Evolutionary conservation across 1,140 invertebrate genomes (phyloP).

Genomic region (Anoplolepis gracilipes): DNA sequence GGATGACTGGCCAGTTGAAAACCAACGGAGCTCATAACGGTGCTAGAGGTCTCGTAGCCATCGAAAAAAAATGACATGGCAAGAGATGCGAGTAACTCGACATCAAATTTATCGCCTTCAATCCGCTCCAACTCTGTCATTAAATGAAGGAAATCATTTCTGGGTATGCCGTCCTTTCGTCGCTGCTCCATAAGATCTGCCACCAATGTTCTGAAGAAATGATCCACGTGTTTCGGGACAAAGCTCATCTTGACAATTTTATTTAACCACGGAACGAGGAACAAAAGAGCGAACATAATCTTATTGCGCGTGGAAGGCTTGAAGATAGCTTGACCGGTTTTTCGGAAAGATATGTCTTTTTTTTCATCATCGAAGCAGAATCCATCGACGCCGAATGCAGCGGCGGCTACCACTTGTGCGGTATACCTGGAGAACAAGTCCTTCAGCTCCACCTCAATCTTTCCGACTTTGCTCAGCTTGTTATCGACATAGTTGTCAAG

Average conservation of each 20-base stretch:
- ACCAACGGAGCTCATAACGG: conserved; percentile 86
- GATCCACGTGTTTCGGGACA: not conserved
- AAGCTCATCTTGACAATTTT: not conserved
- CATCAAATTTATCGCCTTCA: conserved; percentile 71
- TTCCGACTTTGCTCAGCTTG: conserved; percentile 21
- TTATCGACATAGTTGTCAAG: conserved; percentile 58
- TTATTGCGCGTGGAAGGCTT: not conserved
- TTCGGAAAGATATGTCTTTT: not conserved
- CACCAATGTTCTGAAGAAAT: not conserved
- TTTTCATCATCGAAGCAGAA: conserved; percentile 64
- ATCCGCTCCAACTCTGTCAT: conserved; percentile 70
- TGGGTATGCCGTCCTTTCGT: not conserved
- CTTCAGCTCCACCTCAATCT: conserved; percentile 75
- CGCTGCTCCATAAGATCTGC: conserved; percentile 11
- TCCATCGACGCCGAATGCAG: conserved; percentile 48
- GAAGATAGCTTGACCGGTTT: not conserved
- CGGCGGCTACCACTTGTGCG: conserved; percentile 84
- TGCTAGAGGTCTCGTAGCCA: conserved; percentile 83
- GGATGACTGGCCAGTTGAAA: conserved; percentile 88
- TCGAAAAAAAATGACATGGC: conserved; percentile 88
- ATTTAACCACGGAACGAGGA: not conserved
- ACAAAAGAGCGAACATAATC: not conserved
- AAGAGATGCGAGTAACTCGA: conserved; percentile 76
- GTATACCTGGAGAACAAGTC: conserved; percentile 82
- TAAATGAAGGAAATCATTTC: conserved; percentile 76